Evolutionary conservation across 2,888 invertebrate species (phyloP), one percentile per base, ranked within the genome.

Genomic region (Meliscaeva auricollis): DNA sequence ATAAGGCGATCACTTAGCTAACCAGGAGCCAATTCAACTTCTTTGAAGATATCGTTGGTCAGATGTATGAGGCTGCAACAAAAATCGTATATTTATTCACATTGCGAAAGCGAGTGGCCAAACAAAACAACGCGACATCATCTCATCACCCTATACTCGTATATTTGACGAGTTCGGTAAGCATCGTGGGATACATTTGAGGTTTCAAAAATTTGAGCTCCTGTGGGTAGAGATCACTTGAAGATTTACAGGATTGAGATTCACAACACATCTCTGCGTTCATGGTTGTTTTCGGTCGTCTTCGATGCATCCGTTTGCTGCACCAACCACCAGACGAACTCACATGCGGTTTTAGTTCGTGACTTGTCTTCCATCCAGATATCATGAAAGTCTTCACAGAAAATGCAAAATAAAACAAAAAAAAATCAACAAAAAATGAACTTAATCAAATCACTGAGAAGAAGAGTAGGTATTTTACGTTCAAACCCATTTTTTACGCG

Each of bases 301-400:
- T 26, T 46, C 13, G 46, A 32, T 66, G 66, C 66, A 70, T 32
- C 50, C 41, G n/a, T 66, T 64, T 3, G 17, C 48, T 62, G 60
- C 69, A 62, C 3, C 30, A 64, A 30, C 13, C 46, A 62, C 4
- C 4, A 30, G 54, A 69, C 62, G 54, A 78, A 70, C 68, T 46
- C 73, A 75, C 56, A 77, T 66, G 66, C 35, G 75, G 58, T 54
- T 70, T 46, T 60, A 46, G 11, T 80, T 84, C 84, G 84, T 84
- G 84, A 84, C 84, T 84, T 80, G 84, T 75, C 60, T 60, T 72
- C 75, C 80, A 84, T 80, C 80, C 84, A 84, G 84, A 84, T 84
- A 80, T 72, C 73, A 69, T 69, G 48, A 60, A 73, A 62, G 56
- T 35, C 44, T 50, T 11, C 38, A 20, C 7, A 4, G 3, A 17